These are phyloP conservation scores for Geococcyx californianus DNA, from an alignment of 2,113 vertebrate genomes.

Conservation along the genomic window DNA sequence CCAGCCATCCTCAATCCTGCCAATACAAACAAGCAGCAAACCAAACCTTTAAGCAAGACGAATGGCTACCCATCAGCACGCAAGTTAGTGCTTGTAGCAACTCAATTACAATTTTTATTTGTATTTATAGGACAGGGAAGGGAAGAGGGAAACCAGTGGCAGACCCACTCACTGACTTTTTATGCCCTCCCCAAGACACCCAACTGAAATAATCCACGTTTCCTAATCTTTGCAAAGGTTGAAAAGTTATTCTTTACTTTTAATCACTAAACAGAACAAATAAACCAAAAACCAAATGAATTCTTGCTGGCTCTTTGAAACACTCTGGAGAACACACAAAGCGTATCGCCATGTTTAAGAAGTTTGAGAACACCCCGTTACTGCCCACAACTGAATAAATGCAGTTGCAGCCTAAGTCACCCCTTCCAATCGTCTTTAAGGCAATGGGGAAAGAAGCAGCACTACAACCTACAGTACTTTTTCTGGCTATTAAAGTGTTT, in stretches of 20 bases:
- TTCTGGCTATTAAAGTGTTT: constrained; percentile 75
- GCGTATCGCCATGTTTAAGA: neutral
- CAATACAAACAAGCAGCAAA: neutral
- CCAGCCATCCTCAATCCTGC: neutral
- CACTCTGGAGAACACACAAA: neutral
- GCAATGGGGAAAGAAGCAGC: constrained; percentile 1
- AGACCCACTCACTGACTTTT: neutral
- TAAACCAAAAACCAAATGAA: neutral
- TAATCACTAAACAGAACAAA: neutral
- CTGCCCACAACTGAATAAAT: constrained; percentile 11
- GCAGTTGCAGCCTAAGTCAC: constrained; percentile 31
- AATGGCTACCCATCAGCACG: neutral
- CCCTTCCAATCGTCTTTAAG: constrained; percentile 45
- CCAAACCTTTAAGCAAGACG: neutral
- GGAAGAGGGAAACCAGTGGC: neutral
- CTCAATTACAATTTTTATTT: neutral
- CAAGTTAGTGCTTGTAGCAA: neutral
- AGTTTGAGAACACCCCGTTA: constrained; percentile 12
- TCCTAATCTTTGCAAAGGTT: neutral
- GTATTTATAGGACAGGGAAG: neutral
- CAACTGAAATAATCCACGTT: neutral
- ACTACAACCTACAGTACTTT: constrained; percentile 44
- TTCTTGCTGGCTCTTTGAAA: constrained; percentile 3
- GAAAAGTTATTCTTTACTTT: neutral
- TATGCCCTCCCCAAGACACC: neutral